Base-by-base conservation (phyloP, 1,140 invertebrate species). In the Heliconius congener region DNA sequence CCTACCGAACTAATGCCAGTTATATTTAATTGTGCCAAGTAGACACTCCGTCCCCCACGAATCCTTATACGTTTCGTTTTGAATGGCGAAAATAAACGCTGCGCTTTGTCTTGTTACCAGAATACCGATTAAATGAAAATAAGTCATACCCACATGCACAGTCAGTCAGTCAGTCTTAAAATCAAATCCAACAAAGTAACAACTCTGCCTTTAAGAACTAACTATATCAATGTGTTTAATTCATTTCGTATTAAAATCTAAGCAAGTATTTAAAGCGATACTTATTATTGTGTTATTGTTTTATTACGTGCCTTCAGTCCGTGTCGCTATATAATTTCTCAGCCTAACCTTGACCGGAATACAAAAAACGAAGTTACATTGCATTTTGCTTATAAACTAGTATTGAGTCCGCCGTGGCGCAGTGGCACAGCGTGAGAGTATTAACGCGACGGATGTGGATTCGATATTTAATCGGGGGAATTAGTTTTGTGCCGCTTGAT, bases 341-440 rank as follows among this genome's bases (percentile, higher is more conserved):
- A 42, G 71, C 39, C 34, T 37, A 72, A 72, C 71, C 71, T 72
- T 72, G 37, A 72, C 71, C 71, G 39, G 39, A 72, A 42, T 72
- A 42, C 39, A 72, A 72, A 72, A 72, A 72, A 42, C 71, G 71
- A 39, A 72, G 71, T 72, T 72, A 72, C 71, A 42, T n/a, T 72
- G 30, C 71, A 42, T 42, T 72, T 72, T 27, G 37, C 30, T 72
- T 66, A 66, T 27, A 30, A 30, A 66, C 60, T 66, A 30, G 23
- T 9, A 27, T 27, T 30, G 23, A 66, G 2, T 11, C 23, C 11
- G 11, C 23, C 57, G 23, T 27, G 57, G n/a, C 57, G 9, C 23
- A 66, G 57, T 27, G 3, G 8, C 3, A 9, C 1, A 66, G 57
- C 11, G n/a, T 42, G 42, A 13, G 11, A 42, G 11, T 42, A 42